Evolutionary conservation across 2,888 invertebrate genomes (phyloP).

Genomic region (Oxytorus armatus): DNA sequence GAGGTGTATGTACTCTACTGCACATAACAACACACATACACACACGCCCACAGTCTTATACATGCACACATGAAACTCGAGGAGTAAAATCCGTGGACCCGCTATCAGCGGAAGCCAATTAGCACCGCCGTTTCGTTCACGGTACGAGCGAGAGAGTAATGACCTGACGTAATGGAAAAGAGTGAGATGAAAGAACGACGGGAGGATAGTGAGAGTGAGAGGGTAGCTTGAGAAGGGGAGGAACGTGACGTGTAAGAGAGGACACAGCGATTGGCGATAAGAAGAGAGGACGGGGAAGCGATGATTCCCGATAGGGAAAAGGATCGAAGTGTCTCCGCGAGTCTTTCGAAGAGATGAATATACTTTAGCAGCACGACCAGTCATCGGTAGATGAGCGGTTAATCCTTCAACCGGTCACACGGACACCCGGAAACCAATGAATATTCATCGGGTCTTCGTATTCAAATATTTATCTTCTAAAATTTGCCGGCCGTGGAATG

Average conservation of each 20-base stretch:
- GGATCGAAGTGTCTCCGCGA: slow-evolving; percentile 11
- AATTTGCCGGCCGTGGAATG: no score
- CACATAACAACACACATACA: not conserved
- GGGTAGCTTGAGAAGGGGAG: no score
- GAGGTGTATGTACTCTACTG: slow-evolving; percentile 28
- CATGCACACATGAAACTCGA: not conserved
- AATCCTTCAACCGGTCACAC: slow-evolving; percentile 21
- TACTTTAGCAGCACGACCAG: not conserved
- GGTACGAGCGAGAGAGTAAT: slow-evolving; percentile 43
- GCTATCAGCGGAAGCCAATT: slow-evolving; percentile 65
- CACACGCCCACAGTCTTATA: slow-evolving; percentile 1
- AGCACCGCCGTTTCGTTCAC: slow-evolving; percentile 60
- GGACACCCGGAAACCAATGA: slow-evolving; percentile 18
- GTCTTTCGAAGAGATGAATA: not conserved
- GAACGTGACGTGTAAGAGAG: no score
- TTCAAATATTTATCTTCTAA: slow-evolving; percentile 8
- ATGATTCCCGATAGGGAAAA: slow-evolving; percentile 38
- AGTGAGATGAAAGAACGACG: not conserved
- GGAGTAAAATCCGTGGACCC: slow-evolving; percentile 36
- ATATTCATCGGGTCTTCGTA: slow-evolving; percentile 18
- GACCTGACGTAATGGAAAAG: slow-evolving; percentile 28
- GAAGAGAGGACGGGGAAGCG: slow-evolving; percentile 13
- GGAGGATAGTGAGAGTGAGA: no score
- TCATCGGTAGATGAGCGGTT: slow-evolving; percentile 19
- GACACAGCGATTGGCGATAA: slow-evolving; percentile 31